These are phyloP conservation scores for Eptatretus atami DNA, from an alignment of 2,797 vertebrate genomes.

Conservation along the genomic window DNA sequence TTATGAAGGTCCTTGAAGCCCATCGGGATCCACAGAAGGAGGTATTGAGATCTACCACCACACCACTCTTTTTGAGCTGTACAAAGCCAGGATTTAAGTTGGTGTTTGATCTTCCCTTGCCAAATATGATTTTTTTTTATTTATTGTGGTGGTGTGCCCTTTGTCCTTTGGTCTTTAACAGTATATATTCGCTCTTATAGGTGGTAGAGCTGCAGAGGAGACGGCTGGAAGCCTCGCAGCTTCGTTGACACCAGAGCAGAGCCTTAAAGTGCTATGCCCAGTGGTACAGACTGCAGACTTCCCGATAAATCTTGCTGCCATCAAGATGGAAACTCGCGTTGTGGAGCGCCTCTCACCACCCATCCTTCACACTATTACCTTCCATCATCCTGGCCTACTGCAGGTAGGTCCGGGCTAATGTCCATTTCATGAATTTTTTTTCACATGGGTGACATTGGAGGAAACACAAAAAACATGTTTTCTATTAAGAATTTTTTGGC, in stretches of 20 bases:
- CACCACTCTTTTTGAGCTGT: no score
- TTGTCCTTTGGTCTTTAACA: no score
- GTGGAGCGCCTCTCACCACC: constrained; percentile 74
- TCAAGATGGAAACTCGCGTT: constrained; percentile 94
- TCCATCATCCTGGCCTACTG: constrained; percentile 74
- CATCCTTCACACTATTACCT: constrained; percentile 39
- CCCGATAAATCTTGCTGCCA: constrained; percentile 83
- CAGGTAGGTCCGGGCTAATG: constrained; percentile 26
- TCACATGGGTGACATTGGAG: no score
- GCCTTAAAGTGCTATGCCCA: constrained; percentile 87
- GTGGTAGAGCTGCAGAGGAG: constrained; percentile 80
- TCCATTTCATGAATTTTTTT: no score
- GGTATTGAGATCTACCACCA: background rate
- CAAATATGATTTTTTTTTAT: no score
- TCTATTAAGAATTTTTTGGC: no score
- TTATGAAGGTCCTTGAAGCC: constrained; percentile 2
- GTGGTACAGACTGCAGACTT: constrained; percentile 93
- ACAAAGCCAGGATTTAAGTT: no score
- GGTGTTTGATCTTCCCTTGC: no score
- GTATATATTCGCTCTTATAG: constrained; percentile 15
- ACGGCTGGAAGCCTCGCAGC: constrained; percentile 55
- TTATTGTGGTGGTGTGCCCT: no score
- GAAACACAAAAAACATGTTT: no score
- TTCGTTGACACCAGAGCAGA: constrained; percentile 81
- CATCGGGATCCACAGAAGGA: constrained; percentile 2